These are phyloP conservation scores for Liasis olivaceus DNA, from an alignment of 2,797 vertebrate genomes.

Conservation along the genomic window DNA sequence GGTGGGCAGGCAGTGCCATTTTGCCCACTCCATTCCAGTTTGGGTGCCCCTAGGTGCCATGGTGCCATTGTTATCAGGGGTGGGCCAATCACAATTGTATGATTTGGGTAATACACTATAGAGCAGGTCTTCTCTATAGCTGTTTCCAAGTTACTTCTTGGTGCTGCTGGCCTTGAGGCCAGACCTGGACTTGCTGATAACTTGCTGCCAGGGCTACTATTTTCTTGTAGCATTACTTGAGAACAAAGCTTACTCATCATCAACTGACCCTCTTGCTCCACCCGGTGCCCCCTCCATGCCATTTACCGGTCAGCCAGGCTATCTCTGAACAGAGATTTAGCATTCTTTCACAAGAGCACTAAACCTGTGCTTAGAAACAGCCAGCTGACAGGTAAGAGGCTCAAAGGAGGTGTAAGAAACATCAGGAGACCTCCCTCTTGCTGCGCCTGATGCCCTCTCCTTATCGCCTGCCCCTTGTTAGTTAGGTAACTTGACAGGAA, in stretches of 20 bases:
- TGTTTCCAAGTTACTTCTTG: too few species aligned
- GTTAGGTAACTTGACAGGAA: neutral
- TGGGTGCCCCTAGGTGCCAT: too few species aligned
- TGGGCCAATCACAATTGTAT: too few species aligned
- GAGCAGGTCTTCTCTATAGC: too few species aligned
- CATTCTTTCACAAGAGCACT: neutral
- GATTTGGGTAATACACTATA: too few species aligned
- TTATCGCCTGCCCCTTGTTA: neutral
- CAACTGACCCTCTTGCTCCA: neutral
- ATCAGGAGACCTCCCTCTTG: neutral
- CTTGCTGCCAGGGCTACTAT: neutral
- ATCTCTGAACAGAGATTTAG: neutral
- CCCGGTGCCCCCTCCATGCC: neutral
- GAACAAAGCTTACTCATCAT: neutral
- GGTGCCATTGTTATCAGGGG: too few species aligned
- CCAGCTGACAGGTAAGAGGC: neutral
- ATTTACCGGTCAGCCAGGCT: neutral
- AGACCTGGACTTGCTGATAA: neutral
- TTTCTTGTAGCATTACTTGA: neutral
- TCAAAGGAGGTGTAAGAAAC: neutral
- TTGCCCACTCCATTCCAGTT: too few species aligned
- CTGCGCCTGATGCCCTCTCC: neutral
- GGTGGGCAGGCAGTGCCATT: too few species aligned
- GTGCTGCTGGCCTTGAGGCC: too few species aligned
- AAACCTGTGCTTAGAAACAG: neutral